Evolutionary conservation across 2,113 vertebrate species (phyloP).

Genomic region (Coturnix japonica): DNA sequence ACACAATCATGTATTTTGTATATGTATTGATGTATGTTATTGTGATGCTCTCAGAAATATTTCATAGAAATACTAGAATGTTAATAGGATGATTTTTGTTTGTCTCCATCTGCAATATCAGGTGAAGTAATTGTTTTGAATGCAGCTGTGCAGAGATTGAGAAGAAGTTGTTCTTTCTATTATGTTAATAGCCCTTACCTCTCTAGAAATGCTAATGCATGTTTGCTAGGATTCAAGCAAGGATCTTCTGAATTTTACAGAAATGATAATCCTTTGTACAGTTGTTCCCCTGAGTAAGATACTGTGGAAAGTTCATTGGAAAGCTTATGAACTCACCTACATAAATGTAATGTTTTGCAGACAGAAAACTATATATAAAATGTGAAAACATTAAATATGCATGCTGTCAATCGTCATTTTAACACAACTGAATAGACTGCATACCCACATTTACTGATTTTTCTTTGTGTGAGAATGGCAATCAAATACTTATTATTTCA

Average conservation of each 20-base stretch:
- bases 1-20: constrained; percentile 42
- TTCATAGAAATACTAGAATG: not conserved
- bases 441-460: not conserved
- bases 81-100: not conserved
- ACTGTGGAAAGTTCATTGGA: not conserved
- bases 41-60: constrained; percentile 31
- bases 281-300: not conserved
- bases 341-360: rapidly evolving
- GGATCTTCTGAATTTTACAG: not conserved
- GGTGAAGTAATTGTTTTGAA: not conserved
- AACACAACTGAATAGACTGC: not conserved
- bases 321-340: not conserved
- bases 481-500: not conserved
- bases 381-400: not conserved
- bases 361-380: rapidly evolving
- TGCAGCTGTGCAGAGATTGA: not conserved
- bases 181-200: not conserved
- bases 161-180: not conserved
- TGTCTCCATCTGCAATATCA: not conserved
- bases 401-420: not conserved
- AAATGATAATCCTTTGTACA: not conserved
- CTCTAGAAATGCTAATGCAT: not conserved
- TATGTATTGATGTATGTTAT: not conserved
- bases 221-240: not conserved
- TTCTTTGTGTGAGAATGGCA: not conserved